Percentiles rank a stretch among this genome's conserved stretches.
Evolutionary conservation across 2,797 vertebrate genomes (phyloP).

Genomic region (Eulemur mongoz): DNA sequence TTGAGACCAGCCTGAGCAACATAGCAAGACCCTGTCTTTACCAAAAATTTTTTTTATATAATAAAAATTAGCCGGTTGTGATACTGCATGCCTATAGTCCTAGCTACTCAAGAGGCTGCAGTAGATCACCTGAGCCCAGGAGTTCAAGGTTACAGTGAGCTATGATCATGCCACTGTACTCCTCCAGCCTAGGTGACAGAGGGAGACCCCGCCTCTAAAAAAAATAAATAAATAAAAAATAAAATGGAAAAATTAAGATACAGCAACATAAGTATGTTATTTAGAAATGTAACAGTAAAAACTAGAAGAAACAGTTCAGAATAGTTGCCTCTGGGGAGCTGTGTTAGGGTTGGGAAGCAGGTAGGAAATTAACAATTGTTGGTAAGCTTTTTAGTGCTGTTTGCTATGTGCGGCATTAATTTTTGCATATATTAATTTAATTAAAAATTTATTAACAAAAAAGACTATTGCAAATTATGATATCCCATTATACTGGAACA

Average conservation of each 20-base stretch:
- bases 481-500: not conserved
- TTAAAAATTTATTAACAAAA: not conserved
- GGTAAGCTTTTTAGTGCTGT: not conserved
- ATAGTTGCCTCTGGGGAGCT: not conserved
- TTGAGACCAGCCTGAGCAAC: not conserved
- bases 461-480: not conserved
- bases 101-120: not conserved
- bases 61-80: not conserved
- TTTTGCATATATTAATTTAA: not conserved
- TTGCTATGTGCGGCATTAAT: not conserved
- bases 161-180: not conserved
- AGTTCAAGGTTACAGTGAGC: not conserved
- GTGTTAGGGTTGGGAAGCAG: not conserved
- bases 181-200: too few relatives aligned
- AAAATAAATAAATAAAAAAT: too few relatives aligned
- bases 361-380: not conserved
- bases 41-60: not conserved
- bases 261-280: not conserved
- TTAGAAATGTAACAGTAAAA: not conserved
- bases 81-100: not conserved
- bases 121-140: not conserved
- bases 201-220: too few relatives aligned
- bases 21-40: not conserved
- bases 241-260: not conserved
- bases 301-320: not conserved